A percentile compares a stretch with the other conserved stretches of the same genome.
Evolutionary conservation across 2,797 vertebrate species (phyloP).

Genomic region (Enteromius fasciolatus): DNA sequence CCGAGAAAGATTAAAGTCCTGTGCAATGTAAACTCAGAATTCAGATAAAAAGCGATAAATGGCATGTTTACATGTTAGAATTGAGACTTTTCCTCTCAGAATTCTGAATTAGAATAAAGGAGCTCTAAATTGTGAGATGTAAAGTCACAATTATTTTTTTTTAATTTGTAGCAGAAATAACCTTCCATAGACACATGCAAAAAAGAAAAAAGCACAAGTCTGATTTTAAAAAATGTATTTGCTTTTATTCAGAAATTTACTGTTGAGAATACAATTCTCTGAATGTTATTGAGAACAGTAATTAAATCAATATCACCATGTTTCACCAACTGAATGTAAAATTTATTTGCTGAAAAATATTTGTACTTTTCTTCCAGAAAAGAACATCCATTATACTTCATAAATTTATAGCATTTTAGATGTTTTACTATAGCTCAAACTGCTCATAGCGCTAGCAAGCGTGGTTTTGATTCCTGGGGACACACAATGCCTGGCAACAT

Average conservation of each 20-base stretch:
- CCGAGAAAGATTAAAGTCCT: too few relatives aligned
- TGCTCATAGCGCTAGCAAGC: background rate
- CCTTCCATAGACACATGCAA: background rate
- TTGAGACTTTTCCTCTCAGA: background rate
- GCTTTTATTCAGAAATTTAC: constrained; percentile 28
- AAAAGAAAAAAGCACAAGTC: background rate
- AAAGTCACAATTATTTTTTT: background rate
- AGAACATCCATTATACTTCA: background rate
- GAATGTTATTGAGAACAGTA: background rate
- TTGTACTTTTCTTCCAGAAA: background rate
- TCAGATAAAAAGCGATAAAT: too few relatives aligned
- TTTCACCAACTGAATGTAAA: background rate
- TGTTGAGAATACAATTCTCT: background rate
- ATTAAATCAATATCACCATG: background rate
- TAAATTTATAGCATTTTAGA: background rate
- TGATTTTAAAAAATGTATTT: background rate
- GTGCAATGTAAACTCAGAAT: background rate
- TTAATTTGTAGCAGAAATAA: background rate
- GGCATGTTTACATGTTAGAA: background rate
- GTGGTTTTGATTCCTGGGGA: background rate
- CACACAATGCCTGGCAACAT: background rate
- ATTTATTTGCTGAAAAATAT: background rate
- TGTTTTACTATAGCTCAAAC: background rate
- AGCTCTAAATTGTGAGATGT: background rate
- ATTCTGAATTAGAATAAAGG: background rate